Evolutionary conservation across 2,888 invertebrate genomes (phyloP).

Genomic region (Criorhina ranunculi): DNA sequence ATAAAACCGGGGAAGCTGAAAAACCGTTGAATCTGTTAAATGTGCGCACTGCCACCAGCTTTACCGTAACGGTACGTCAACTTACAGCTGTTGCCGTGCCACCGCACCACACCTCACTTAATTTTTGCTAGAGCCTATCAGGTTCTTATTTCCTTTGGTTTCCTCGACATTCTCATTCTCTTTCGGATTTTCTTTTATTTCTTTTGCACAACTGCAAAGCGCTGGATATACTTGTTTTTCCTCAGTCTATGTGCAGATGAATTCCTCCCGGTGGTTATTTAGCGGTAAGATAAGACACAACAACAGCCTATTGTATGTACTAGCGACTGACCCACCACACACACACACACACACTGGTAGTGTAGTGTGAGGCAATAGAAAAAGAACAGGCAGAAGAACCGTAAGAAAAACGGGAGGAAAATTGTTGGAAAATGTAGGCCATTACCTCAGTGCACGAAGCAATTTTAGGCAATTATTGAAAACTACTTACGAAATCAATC

Average conservation of each 20-base stretch:
- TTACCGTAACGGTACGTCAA: constrained; percentile 67
- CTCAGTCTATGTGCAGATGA: constrained; percentile 20
- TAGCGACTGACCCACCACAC: constrained; percentile 26
- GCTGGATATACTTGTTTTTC: constrained; percentile 15
- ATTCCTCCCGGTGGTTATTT: constrained; percentile 59
- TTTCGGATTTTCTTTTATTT: constrained; percentile 39
- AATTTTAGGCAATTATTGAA: constrained; percentile 52
- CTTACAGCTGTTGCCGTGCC: constrained; percentile 46
- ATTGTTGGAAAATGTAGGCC: constrained; percentile 56
- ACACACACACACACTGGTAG: background rate
- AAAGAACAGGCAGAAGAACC: background rate
- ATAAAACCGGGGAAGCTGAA: constrained; percentile 39
- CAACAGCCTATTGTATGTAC: constrained; percentile 30
- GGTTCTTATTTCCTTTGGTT: constrained; percentile 58
- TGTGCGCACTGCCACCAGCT: constrained; percentile 55
- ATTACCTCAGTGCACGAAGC: constrained; percentile 10
- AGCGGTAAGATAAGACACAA: constrained; percentile 57
- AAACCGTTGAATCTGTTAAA: constrained; percentile 69
- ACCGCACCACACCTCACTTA: constrained; percentile 37
- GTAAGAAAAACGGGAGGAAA: constrained; percentile 14
- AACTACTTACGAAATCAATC: constrained; percentile 20
- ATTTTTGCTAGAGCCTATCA: constrained; percentile 27
- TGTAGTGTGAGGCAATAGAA: constrained; percentile 1
- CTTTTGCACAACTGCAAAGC: constrained; percentile 2
- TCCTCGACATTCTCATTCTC: constrained; percentile 31